Conservation (phyloP, 2,797 vertebrate species). For the Hemibagrus guttatus region DNA sequence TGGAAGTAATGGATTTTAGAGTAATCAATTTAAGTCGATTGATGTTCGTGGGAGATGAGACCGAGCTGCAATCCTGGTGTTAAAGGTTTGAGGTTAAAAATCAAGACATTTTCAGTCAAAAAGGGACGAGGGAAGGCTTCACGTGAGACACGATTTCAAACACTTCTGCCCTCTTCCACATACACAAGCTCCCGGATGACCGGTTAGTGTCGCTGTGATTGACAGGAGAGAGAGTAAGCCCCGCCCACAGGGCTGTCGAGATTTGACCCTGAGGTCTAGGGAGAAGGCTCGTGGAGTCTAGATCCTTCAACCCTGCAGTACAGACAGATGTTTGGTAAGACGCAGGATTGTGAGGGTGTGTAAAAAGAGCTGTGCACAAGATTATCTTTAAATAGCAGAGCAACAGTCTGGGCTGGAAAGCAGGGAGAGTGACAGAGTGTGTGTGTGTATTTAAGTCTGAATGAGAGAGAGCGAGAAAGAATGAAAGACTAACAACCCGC, state of each 20-base stretch:
- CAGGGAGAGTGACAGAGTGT: neutral
- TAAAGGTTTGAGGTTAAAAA: neutral
- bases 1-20: neutral
- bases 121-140: neutral
- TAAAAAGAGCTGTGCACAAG: neutral
- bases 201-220: neutral
- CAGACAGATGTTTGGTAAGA: neutral
- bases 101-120: neutral
- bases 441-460: no score
- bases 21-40: neutral
- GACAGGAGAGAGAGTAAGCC: neutral
- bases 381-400: neutral
- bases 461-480: neutral
- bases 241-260: neutral
- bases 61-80: neutral
- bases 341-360: neutral
- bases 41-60: neutral
- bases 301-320: neutral
- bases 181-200: neutral
- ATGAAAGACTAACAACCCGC: slow-evolving; percentile 31
- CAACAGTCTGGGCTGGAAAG: neutral
- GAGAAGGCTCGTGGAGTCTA: neutral
- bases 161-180: neutral
- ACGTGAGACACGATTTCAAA: neutral
- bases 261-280: neutral